Conservation (phyloP, 2,797 vertebrate genomes). For the Morelia viridis region DNA sequence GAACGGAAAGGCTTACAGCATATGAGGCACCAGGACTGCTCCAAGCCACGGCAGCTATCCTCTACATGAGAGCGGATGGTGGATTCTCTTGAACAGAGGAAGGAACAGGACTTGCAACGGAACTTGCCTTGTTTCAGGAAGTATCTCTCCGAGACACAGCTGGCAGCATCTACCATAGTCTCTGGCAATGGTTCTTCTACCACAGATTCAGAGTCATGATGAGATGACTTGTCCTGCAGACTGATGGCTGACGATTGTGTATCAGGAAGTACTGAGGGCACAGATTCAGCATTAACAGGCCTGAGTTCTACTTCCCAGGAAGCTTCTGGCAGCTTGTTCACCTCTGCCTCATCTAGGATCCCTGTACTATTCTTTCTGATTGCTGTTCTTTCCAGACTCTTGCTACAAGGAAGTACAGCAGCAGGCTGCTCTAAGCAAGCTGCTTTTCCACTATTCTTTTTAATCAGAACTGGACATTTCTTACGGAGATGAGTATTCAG, state of each 20-base stretch:
- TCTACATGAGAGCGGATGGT: constrained; percentile 81
- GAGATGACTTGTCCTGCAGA: constrained; percentile 24
- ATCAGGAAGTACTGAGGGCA: background rate
- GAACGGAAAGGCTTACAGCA: constrained; percentile 63
- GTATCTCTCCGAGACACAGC: constrained; percentile 62
- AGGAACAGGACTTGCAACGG: constrained; percentile 80
- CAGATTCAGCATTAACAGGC: constrained; percentile 2
- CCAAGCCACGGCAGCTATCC: constrained; percentile 69
- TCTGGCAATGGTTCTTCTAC: constrained; percentile 11
- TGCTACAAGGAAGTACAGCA: background rate
- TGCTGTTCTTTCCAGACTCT: background rate
- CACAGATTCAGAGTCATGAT: background rate
- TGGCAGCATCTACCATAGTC: background rate
- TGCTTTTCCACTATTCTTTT: constrained; percentile 61
- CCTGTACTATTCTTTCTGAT: background rate
- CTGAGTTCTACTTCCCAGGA: constrained; percentile 25
- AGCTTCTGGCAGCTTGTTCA: background rate
- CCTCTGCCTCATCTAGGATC: background rate
- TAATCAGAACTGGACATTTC: constrained; percentile 78
- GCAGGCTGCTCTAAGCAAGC: constrained; percentile 18
- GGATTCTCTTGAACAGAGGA: constrained; percentile 79
- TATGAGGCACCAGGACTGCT: constrained; percentile 57
- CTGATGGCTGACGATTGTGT: accelerated
- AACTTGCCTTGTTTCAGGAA: constrained; percentile 77
- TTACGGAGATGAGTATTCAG: constrained; percentile 85